Conservation (phyloP, 2,797 vertebrate species). For the Aulostomus chinensis region DNA sequence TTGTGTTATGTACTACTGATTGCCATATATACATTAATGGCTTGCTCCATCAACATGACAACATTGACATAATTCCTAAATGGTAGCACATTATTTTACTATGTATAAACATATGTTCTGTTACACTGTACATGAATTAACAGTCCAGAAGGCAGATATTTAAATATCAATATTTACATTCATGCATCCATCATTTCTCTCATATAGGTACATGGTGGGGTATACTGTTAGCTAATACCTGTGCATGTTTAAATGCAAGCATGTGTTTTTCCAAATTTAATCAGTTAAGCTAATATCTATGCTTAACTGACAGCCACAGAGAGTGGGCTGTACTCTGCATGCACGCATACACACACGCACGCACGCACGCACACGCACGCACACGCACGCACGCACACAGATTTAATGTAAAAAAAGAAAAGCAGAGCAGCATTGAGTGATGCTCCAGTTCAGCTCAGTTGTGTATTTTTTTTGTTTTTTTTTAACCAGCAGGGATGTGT, state of each 20-base stretch:
- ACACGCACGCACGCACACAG: conserved; percentile 12
- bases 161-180: conserved; percentile 88
- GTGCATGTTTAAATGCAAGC: conserved; percentile 75
- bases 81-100: conserved; percentile 76
- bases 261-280: conserved; percentile 63
- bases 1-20: conserved; percentile 84
- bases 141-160: conserved; percentile 88
- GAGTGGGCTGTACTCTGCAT: conserved; percentile 53
- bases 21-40: conserved; percentile 87
- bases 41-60: conserved; percentile 87
- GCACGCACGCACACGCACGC: conserved; percentile 13
- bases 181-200: conserved; percentile 87
- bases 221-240: conserved; percentile 68
- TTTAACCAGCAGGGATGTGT: conserved; percentile 45
- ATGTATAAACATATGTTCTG: conserved; percentile 82
- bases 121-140: conserved; percentile 82
- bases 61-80: conserved; percentile 80
- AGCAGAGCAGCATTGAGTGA: conserved; percentile 56
- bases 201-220: conserved; percentile 71
- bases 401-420: conserved; percentile 43
- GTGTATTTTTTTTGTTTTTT: conserved; percentile 55
- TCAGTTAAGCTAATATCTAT: conserved; percentile 72
- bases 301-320: conserved; percentile 68
- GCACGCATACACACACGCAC: conserved; percentile 58
- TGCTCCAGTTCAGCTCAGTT: conserved; percentile 63